Percentiles rank a stretch among this genome's conserved stretches.
phyloP scores from a whole-genome alignment of 2,113 vertebrate species.

The Orcinus orca region DNA sequence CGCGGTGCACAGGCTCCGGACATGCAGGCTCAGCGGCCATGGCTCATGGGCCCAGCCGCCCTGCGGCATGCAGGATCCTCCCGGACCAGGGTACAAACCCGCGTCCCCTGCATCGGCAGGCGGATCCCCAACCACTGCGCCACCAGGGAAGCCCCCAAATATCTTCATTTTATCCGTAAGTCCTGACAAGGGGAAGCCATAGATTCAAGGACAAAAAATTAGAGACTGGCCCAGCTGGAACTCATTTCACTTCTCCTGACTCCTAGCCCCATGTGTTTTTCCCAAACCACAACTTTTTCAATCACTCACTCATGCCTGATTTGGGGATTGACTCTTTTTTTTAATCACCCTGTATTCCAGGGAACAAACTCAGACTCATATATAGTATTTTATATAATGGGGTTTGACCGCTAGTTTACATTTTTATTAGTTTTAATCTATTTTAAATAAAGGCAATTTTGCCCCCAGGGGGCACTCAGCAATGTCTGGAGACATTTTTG shows the following conservation, averaged over 20 bases:
- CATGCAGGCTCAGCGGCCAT: too few relatives aligned
- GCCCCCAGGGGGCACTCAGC: background rate
- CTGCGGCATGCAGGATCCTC: too few relatives aligned
- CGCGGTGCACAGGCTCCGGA: too few relatives aligned
- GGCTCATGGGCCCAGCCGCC: too few relatives aligned
- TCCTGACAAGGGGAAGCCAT: background rate
- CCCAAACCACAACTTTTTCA: background rate
- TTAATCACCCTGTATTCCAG: background rate
- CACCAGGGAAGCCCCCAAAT: background rate
- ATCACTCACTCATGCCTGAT: background rate
- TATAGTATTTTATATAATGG: background rate
- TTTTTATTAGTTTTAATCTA: conserved; percentile 9
- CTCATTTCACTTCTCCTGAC: background rate
- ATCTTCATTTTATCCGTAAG: background rate
- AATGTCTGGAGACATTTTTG: background rate
- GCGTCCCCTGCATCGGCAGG: too few relatives aligned
- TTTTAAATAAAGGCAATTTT: background rate
- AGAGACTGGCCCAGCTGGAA: background rate
- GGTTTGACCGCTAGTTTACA: background rate
- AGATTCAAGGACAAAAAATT: background rate
- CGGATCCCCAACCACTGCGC: too few relatives aligned
- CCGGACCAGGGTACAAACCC: too few relatives aligned
- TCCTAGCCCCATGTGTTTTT: background rate
- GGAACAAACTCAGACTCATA: background rate
- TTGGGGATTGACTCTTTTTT: background rate